phyloP scores from a whole-genome alignment of 1,140 invertebrate genomes.

The Pachypsylla venusta region DNA sequence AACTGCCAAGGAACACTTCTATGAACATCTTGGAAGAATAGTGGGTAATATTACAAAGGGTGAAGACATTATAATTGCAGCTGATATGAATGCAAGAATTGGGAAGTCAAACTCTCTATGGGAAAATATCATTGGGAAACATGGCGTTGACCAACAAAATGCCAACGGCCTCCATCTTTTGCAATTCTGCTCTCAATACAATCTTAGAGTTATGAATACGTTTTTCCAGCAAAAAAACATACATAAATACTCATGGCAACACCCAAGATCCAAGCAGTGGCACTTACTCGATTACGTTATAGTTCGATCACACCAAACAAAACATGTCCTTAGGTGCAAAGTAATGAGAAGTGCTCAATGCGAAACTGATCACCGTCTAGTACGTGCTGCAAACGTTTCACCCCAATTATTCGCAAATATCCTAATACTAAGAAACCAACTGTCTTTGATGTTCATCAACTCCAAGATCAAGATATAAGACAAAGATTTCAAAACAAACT shows the following conservation, averaged over 20 bases:
- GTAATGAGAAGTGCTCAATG: not conserved
- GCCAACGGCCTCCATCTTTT: not conserved
- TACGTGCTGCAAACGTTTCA: not conserved
- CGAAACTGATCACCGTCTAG: not conserved
- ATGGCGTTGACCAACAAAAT: not conserved
- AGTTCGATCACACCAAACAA: not conserved
- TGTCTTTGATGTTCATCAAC: not conserved
- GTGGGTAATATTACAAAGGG: not conserved
- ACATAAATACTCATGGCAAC: not conserved
- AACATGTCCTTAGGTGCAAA: not conserved
- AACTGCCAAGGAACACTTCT: not conserved
- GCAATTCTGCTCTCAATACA: not conserved
- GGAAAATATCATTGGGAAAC: not conserved
- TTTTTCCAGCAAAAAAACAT: not conserved
- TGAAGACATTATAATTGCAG: not conserved
- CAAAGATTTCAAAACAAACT: not conserved
- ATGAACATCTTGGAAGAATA: not conserved
- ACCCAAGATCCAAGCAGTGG: not conserved
- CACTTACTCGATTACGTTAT: not conserved
- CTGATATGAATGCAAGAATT: no score
- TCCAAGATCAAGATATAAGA: not conserved
- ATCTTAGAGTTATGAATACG: not conserved
- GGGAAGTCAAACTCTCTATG: not conserved
- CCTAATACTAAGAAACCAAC: not conserved
- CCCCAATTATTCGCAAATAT: not conserved